Conservation (phyloP, 2,888 invertebrate species). For the Chouioia cunea region DNA sequence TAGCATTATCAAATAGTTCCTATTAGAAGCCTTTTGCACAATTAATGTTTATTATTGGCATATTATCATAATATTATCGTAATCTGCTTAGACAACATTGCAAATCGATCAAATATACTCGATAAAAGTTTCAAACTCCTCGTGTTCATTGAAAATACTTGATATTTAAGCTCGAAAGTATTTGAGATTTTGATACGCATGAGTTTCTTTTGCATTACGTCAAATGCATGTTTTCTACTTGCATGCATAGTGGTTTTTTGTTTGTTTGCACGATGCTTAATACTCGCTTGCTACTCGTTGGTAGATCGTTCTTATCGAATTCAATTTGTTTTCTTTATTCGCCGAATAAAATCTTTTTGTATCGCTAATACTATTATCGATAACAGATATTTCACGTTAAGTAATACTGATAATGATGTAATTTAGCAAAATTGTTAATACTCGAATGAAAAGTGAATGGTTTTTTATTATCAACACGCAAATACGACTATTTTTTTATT, state of each 20-base stretch:
- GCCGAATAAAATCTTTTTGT: not conserved
- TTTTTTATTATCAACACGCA: too few species aligned
- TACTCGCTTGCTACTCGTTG: constrained; percentile 21
- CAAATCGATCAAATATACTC: too few species aligned
- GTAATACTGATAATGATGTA: not conserved
- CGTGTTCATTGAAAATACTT: not conserved
- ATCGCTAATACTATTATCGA: not conserved
- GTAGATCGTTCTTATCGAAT: constrained; percentile 7
- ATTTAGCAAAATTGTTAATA: not conserved
- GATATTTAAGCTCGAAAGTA: too few species aligned
- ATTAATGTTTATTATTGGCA: too few species aligned
- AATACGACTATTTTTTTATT: not conserved
- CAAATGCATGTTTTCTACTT: constrained; percentile 13
- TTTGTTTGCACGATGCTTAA: constrained; percentile 22
- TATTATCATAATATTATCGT: too few species aligned
- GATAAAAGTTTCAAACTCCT: not conserved
- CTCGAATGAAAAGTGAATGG: not conserved
- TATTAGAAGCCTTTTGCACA: too few species aligned
- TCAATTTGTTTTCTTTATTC: constrained; percentile 2
- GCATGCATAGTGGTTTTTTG: constrained; percentile 34
- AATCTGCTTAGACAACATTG: too few species aligned
- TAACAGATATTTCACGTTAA: not conserved
- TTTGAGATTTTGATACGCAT: constrained; percentile 13
- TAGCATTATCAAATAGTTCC: too few species aligned
- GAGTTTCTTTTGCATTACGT: constrained; percentile 30